Percentiles rank a stretch among this genome's conserved stretches.
phyloP scores from a whole-genome alignment of 2,113 vertebrate genomes.

The Gadus chalcogrammus region DNA sequence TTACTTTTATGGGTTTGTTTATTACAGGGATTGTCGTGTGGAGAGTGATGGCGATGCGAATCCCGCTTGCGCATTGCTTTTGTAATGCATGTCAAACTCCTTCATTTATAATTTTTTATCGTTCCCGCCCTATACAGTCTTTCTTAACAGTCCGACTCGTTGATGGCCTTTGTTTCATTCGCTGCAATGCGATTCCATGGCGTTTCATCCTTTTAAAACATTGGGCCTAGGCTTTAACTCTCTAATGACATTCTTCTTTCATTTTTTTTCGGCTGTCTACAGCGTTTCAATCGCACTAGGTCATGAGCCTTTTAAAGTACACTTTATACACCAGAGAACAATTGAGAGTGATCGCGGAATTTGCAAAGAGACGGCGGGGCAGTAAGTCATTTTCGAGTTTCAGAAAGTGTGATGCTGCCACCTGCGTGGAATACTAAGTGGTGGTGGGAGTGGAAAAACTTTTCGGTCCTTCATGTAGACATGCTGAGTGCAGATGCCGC shows the following conservation, averaged over 20 bases:
- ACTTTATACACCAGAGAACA: conserved; percentile 60
- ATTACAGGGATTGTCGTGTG: too few relatives aligned
- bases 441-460: too few relatives aligned
- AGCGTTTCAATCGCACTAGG: conserved; percentile 37
- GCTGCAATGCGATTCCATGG: conserved; percentile 29
- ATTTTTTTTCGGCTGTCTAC: conserved; percentile 24
- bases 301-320: conserved; percentile 58
- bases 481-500: too few relatives aligned
- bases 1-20: too few relatives aligned
- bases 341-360: conserved; percentile 62
- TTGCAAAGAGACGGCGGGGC: conserved; percentile 53
- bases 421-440: too few relatives aligned
- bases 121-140: conserved; percentile 23
- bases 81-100: too few relatives aligned
- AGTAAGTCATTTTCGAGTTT: conserved; percentile 70
- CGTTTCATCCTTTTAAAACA: conserved; percentile 57
- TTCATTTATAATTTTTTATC: neutral
- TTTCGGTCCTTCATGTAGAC: too few relatives aligned
- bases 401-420: neutral
- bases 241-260: conserved; percentile 58
- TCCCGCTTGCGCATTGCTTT: too few relatives aligned
- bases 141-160: conserved; percentile 12
- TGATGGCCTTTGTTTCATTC: conserved; percentile 34
- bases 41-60: too few relatives aligned
- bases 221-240: conserved; percentile 42